Conservation (phyloP, 2,888 invertebrate genomes). For the Hyles lineata region DNA sequence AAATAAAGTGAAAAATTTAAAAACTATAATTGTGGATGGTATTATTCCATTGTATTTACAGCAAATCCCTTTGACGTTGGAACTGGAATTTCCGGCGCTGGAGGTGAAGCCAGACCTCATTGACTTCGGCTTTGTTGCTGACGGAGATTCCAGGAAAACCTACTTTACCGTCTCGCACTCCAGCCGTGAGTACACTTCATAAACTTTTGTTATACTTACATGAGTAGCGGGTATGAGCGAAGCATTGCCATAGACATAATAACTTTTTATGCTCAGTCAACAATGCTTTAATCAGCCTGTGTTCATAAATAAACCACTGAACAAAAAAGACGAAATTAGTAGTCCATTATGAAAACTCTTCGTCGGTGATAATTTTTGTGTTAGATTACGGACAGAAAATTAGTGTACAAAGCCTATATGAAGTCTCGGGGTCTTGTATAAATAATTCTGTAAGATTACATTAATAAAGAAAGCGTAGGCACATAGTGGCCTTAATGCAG, state of each 20-base stretch:
- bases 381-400: no score
- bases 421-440: not conserved
- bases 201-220: not conserved
- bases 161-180: slow-evolving; percentile 67
- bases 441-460: not conserved
- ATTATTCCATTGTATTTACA: slow-evolving; percentile 37
- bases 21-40: not conserved
- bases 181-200: slow-evolving; percentile 60
- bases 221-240: no score
- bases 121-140: slow-evolving; percentile 64
- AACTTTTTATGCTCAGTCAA: no score
- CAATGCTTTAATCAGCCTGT: no score
- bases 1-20: not conserved
- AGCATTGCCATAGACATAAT: no score
- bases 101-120: slow-evolving; percentile 51
- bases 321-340: no score
- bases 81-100: slow-evolving; percentile 61
- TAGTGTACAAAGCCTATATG: not conserved
- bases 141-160: slow-evolving; percentile 61
- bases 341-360: no score
- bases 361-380: no score
- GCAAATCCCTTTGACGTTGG: slow-evolving; percentile 58
- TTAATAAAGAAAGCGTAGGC: not conserved
- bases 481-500: not conserved
- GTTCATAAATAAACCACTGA: no score